phyloP scores from a whole-genome alignment of 1,140 invertebrate genomes.

The Euwallacea similis region DNA sequence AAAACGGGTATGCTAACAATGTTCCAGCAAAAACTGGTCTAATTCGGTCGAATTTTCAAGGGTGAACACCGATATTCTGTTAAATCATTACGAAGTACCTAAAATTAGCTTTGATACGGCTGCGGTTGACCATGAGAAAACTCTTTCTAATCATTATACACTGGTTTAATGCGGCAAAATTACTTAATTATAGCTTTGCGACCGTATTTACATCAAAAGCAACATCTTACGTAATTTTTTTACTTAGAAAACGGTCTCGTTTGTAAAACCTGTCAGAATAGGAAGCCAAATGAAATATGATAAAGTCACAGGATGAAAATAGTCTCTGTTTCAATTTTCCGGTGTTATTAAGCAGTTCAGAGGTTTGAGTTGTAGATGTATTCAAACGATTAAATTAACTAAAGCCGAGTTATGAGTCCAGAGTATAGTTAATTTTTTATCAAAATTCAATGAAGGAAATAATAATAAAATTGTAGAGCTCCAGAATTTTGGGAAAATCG shows the following conservation, averaged over 20 bases:
- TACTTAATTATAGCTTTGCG: conserved; percentile 26
- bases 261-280: conserved; percentile 11
- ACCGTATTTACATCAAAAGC: conserved; percentile 12
- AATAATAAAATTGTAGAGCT: too few relatives aligned
- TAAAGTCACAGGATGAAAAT: too few relatives aligned
- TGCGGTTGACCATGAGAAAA: conserved; percentile 21
- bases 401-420: too few relatives aligned
- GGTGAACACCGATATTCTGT: not conserved
- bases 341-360: too few relatives aligned
- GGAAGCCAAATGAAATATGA: too few relatives aligned
- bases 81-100: not conserved
- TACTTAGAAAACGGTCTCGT: conserved; percentile 21
- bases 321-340: too few relatives aligned
- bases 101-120: not conserved
- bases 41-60: not conserved
- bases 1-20: not conserved
- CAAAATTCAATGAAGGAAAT: too few relatives aligned
- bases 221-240: conserved; percentile 27
- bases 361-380: too few relatives aligned
- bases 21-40: not conserved
- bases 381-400: too few relatives aligned
- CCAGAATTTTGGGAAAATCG: too few relatives aligned
- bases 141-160: conserved; percentile 16
- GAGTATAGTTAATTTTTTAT: too few relatives aligned
- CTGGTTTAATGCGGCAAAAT: conserved; percentile 22